Evolutionary conservation across 2,888 invertebrate species (phyloP).

Genomic region (Microdon myrmicae): DNA sequence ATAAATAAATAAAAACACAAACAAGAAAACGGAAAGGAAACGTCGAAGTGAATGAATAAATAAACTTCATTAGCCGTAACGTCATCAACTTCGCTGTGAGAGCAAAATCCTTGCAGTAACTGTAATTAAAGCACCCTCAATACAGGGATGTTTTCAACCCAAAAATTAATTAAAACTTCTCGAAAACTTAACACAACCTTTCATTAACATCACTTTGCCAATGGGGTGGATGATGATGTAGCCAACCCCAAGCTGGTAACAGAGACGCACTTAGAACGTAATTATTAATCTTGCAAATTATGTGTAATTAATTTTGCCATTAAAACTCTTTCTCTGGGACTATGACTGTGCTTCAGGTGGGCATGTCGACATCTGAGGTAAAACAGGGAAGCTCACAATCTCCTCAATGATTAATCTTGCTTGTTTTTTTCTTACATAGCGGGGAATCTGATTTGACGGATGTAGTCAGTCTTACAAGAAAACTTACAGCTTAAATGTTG

Average conservation of each 20-base stretch:
- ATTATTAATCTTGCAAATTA: conserved; percentile 56
- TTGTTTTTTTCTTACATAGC: conserved; percentile 5
- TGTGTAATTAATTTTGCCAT: conserved; percentile 55
- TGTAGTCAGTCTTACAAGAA: too few species aligned
- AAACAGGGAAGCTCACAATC: too few species aligned
- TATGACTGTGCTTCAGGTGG: conserved; percentile 5
- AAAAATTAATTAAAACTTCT: conserved; percentile 47
- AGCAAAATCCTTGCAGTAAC: conserved; percentile 8
- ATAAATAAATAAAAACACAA: too few species aligned
- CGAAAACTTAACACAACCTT: conserved; percentile 45
- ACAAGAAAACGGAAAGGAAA: not conserved
- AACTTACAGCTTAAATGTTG: too few species aligned
- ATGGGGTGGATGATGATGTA: not conserved
- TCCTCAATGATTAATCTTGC: conserved; percentile 18
- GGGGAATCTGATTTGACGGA: not conserved
- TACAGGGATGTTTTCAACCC: conserved; percentile 38
- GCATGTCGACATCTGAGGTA: too few species aligned
- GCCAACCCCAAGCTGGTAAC: not conserved
- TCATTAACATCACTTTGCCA: conserved; percentile 29
- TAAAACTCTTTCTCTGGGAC: conserved; percentile 39
- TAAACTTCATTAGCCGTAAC: conserved; percentile 40
- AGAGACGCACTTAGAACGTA: conserved; percentile 25
- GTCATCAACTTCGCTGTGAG: conserved; percentile 8
- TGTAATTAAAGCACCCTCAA: conserved; percentile 43
- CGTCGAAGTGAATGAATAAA: conserved; percentile 12